Evolutionary conservation across 2,888 invertebrate genomes (phyloP).

Genomic region (Yponomeuta plumbellus): DNA sequence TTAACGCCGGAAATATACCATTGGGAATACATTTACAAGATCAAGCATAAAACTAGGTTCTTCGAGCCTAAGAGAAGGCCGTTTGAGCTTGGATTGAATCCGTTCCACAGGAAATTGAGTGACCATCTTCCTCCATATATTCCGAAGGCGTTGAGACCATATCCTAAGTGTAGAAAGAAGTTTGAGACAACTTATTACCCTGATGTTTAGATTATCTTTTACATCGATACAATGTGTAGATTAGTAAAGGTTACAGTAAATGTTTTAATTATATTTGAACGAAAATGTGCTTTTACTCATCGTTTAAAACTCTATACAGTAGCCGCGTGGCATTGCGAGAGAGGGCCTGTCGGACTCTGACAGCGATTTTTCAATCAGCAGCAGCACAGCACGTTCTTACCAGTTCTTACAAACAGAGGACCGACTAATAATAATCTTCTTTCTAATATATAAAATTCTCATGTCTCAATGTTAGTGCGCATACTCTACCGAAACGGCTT

Average conservation of each 20-base stretch:
- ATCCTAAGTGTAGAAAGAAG: slow-evolving; percentile 78
- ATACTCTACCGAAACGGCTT: too few relatives aligned
- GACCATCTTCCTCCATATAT: slow-evolving; percentile 82
- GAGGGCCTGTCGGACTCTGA: too few relatives aligned
- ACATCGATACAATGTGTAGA: not conserved
- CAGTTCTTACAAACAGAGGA: too few relatives aligned
- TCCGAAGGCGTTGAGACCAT: slow-evolving; percentile 79
- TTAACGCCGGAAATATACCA: slow-evolving; percentile 82
- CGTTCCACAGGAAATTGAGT: slow-evolving; percentile 79
- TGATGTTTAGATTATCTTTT: slow-evolving; percentile 39
- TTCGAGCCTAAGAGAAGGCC: slow-evolving; percentile 82
- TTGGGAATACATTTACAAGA: slow-evolving; percentile 91
- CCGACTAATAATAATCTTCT: too few relatives aligned
- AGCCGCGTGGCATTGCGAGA: too few relatives aligned
- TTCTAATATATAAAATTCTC: too few relatives aligned
- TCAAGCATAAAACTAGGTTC: slow-evolving; percentile 80
- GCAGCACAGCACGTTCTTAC: too few relatives aligned
- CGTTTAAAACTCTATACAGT: too few relatives aligned
- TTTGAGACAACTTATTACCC: slow-evolving; percentile 84
- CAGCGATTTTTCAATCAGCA: too few relatives aligned
- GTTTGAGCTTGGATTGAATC: slow-evolving; percentile 80
- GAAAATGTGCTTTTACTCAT: not conserved
- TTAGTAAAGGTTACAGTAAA: not conserved
- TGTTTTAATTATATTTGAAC: not conserved
- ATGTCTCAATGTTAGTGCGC: too few relatives aligned